Evolutionary conservation across 1,140 invertebrate genomes (phyloP), one percentile per base, ranked within the genome.

Genomic region (Potamilus streckersoni): DNA sequence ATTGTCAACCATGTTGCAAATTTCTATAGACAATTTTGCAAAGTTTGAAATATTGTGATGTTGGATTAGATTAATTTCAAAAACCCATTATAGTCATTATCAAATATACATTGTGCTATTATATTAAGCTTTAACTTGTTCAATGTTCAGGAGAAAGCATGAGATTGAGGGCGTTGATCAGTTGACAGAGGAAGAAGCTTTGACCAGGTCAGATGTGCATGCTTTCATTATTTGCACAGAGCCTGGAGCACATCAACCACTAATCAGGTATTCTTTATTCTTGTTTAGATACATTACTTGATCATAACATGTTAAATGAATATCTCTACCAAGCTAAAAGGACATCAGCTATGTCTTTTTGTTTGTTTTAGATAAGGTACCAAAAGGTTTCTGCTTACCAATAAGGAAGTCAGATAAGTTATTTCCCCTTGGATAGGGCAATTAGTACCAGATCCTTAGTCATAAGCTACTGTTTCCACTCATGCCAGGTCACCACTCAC

Each of bases 181-280:
- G 16, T 63, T 80, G 16, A 74, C 63, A 13, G 73, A 79, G 31
- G 74, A 80, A 13, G 80, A 84, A 31, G 79, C 77, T 59, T 38
- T 84, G 55, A 20, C 38, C 1, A 23, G 71, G 49, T 17, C 69
- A 58, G 82, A 84, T 69, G 76, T 84, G 38, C 57, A 80, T 64
- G 79, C 69, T 16, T 49, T 84, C 16, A 69, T 82, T 58, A 70
- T 84, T 13, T 77, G 80, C 60, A 79, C 82, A 63, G 82, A 84
- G 58, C 69, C 72, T 55, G 55, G 56, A 12, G 64, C 57, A 0
- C 82, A 84, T 74, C 80, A 84, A 63, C 65, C 76, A 2, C 69
- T 76, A 64, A 69, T 83, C 16, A 78, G 69, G 81, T 80, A 66
- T 15, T n/a, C 16, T 68, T 66, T 16, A 4, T 17, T 56, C 11